phyloP scores from a whole-genome alignment of 2,888 invertebrate species.

The Nephrotoma guestfalica region DNA sequence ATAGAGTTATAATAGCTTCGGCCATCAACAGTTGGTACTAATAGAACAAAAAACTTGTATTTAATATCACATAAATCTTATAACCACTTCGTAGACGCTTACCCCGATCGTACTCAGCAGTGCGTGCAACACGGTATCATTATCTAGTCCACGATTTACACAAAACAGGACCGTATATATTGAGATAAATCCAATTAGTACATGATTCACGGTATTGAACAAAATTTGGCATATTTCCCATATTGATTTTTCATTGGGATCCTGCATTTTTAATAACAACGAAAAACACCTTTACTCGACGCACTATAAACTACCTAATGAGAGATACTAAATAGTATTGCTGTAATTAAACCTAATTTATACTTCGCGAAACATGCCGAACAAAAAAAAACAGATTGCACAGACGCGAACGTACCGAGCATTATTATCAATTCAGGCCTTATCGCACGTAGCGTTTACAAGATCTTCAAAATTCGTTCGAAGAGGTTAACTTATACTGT shows the following conservation, averaged over 20 bases:
- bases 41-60: not conserved
- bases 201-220: not conserved
- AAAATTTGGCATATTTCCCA: not conserved
- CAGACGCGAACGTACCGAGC: not conserved
- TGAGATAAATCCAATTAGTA: not conserved
- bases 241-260: not conserved
- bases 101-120: not conserved
- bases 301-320: not conserved
- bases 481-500: no score
- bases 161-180: not conserved
- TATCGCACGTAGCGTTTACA: not conserved
- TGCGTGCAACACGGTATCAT: not conserved
- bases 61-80: not conserved
- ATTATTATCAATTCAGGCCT: not conserved
- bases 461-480: not conserved
- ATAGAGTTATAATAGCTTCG: not conserved
- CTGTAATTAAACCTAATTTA: not conserved
- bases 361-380: not conserved
- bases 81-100: not conserved
- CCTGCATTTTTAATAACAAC: not conserved
- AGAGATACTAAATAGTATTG: not conserved
- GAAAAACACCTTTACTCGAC: not conserved
- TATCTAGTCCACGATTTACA: not conserved
- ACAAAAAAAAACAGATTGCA: not conserved
- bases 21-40: constrained; percentile 1